phyloP scores from a whole-genome alignment of 1,140 invertebrate genomes.

The Aphaenogaster ashmeadi region DNA sequence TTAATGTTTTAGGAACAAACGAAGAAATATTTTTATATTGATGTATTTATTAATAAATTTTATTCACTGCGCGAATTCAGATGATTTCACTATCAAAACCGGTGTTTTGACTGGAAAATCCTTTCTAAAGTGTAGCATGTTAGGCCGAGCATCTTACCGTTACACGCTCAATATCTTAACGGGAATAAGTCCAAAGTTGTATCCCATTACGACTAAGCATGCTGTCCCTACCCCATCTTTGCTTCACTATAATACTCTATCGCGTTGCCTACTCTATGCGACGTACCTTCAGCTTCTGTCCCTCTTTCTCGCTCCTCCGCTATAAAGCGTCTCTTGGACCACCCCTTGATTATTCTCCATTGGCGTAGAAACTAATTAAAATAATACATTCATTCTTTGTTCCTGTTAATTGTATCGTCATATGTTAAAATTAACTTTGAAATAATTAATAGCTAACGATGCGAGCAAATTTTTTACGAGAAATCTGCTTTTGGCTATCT shows the following conservation, averaged over 20 bases:
- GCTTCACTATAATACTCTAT: conserved; percentile 80
- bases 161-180: conserved; percentile 81
- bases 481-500: neutral
- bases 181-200: conserved; percentile 83
- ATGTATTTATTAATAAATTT: neutral
- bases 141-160: conserved; percentile 73
- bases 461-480: neutral
- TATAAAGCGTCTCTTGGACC: conserved; percentile 79
- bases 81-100: neutral
- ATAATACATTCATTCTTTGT: conserved; percentile 42
- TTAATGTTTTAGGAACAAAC: neutral
- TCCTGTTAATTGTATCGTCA: neutral
- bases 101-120: conserved; percentile 33
- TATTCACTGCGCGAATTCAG: neutral
- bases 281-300: conserved; percentile 69
- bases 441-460: neutral
- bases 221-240: conserved; percentile 80
- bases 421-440: conserved; percentile 19
- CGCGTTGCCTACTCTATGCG: conserved; percentile 69
- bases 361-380: conserved; percentile 79
- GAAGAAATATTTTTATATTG: neutral
- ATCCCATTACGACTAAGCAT: conserved; percentile 83
- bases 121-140: conserved; percentile 31
- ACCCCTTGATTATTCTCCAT: conserved; percentile 81
- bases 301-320: conserved; percentile 66